Conservation (phyloP, 2,113 vertebrate genomes). For the Capreolus pygargus region DNA sequence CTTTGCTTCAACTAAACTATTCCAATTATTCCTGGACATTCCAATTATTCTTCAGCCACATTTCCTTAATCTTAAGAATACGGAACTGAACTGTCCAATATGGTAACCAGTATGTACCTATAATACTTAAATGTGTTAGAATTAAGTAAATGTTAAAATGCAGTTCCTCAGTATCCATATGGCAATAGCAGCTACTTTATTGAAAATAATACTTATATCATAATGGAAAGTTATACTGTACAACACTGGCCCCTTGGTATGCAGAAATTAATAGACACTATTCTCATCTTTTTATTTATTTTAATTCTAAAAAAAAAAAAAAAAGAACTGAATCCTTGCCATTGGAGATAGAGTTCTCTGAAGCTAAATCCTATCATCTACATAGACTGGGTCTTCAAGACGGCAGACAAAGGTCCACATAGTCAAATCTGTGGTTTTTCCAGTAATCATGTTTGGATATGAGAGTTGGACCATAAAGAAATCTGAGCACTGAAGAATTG, state of each 20-base stretch:
- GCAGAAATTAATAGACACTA: neutral
- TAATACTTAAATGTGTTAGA: neutral
- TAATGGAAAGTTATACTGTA: neutral
- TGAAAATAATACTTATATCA: neutral
- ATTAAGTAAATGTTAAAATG: neutral
- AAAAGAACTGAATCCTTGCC: neutral
- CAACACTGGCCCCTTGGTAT: neutral
- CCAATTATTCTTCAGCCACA: neutral
- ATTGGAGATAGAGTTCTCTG: neutral
- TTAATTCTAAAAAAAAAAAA: neutral
- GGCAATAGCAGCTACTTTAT: neutral
- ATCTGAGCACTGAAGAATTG: neutral
- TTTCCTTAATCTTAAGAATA: neutral
- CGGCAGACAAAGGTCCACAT: neutral
- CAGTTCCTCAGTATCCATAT: neutral
- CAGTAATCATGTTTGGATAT: neutral
- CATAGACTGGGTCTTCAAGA: neutral
- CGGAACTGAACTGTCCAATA: neutral
- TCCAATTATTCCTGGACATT: neutral
- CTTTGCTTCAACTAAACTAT: neutral
- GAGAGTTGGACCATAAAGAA: neutral
- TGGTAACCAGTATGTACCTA: neutral
- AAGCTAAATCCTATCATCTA: neutral
- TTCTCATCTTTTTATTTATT: neutral
- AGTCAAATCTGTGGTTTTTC: neutral